Percentiles rank a stretch among this genome's conserved stretches.
Conservation (phyloP, 2,888 invertebrate species). For the Rhingia rostrata region DNA sequence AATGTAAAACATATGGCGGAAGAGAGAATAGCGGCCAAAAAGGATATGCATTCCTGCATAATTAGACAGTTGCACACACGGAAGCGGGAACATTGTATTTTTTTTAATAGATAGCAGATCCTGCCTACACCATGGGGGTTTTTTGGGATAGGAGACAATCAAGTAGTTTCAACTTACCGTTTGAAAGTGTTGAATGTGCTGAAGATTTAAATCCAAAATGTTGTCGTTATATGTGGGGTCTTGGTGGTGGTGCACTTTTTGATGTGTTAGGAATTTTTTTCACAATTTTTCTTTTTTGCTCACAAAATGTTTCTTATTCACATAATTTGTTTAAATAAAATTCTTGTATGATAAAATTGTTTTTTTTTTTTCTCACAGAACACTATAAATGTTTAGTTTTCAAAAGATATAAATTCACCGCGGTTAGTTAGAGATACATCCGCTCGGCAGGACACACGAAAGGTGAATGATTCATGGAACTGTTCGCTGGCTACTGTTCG, state of each 20-base stretch:
- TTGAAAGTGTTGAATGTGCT: background rate
- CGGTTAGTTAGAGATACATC: conserved; percentile 20
- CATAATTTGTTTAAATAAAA: conserved; percentile 16
- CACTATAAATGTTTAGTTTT: background rate
- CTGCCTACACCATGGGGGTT: background rate
- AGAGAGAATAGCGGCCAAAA: background rate
- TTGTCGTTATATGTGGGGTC: background rate
- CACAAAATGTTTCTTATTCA: conserved; percentile 5
- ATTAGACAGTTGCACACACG: conserved; percentile 40
- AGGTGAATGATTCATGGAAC: conserved; percentile 54
- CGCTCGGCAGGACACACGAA: conserved; percentile 52
- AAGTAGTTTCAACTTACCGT: conserved; percentile 19
- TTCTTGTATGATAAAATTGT: background rate
- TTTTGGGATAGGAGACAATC: background rate
- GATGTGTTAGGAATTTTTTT: background rate
- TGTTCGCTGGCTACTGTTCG: conserved; percentile 54
- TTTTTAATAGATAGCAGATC: conserved; percentile 16
- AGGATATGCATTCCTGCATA: conserved; percentile 47
- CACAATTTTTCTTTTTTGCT: background rate
- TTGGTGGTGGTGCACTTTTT: background rate
- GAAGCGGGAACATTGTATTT: conserved; percentile 49
- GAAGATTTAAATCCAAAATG: conserved; percentile 11
- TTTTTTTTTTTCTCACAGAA: conserved; percentile 8
- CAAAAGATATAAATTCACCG: conserved; percentile 23
- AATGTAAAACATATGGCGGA: conserved; percentile 28